phyloP scores from a whole-genome alignment of 2,797 vertebrate genomes.

The Hippoglossus hippoglossus region DNA sequence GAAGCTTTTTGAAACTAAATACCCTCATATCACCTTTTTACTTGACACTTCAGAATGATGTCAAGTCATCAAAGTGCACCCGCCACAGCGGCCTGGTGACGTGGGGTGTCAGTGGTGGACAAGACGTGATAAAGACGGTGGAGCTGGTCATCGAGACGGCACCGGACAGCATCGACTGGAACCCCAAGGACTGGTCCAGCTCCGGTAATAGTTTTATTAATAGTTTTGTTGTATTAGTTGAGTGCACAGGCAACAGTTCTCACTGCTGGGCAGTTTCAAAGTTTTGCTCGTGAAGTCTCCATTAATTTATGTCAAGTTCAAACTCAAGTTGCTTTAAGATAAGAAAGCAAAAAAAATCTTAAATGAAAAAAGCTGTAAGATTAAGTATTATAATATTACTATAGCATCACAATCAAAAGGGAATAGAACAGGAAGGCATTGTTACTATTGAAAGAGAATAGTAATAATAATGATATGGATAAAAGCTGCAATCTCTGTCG shows the following conservation, averaged over 20 bases:
- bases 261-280: not conserved
- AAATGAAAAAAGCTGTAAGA: not conserved
- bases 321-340: not conserved
- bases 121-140: conserved; percentile 89
- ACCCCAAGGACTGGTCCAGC: conserved; percentile 82
- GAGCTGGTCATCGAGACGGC: conserved; percentile 90
- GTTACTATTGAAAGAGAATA: not conserved
- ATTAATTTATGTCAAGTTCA: not conserved
- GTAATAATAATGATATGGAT: not conserved
- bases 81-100: conserved; percentile 86
- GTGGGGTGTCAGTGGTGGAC: conserved; percentile 85
- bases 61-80: conserved; percentile 90
- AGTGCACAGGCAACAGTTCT: not conserved
- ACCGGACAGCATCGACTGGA: conserved; percentile 77
- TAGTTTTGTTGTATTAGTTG: not conserved
- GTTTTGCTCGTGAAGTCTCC: not conserved
- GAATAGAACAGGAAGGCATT: not conserved
- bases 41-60: conserved; percentile 84
- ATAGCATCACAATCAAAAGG: not conserved
- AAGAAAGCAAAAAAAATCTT: not conserved
- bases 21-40: conserved; percentile 1
- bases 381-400: not conserved
- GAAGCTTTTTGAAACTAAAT: not conserved
- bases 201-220: conserved; percentile 82
- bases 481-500: too few relatives aligned